Conservation (phyloP, 2,888 invertebrate species). For the Ernsta delagoae region DNA sequence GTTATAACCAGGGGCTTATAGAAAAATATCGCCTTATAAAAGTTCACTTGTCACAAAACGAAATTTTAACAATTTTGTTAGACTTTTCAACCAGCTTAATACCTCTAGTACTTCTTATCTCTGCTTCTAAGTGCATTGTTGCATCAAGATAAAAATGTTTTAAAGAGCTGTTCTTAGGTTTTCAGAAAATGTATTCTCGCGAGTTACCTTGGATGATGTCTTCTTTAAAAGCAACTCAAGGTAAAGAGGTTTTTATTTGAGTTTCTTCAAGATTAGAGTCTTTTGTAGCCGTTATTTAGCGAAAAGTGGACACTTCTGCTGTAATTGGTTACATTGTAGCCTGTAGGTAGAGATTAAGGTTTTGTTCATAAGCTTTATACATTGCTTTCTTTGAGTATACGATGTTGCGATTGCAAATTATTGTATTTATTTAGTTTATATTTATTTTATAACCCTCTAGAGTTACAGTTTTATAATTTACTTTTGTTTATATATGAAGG, state of each 20-base stretch:
- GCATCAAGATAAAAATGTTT: conserved; percentile 28
- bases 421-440: no score
- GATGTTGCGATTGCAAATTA: no score
- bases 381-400: no score
- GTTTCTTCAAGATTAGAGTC: conserved; percentile 20
- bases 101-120: conserved; percentile 24
- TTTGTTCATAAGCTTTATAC: no score
- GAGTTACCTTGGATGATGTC: conserved; percentile 21
- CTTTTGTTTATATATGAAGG: no score
- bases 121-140: conserved; percentile 31
- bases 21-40: not conserved
- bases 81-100: conserved; percentile 11
- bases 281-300: conserved; percentile 12
- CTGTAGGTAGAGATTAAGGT: not conserved
- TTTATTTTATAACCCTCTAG: no score
- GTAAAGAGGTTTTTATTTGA: conserved; percentile 24
- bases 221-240: conserved; percentile 27
- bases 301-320: conserved; percentile 14
- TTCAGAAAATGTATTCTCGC: conserved; percentile 28
- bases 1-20: no score
- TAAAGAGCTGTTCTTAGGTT: conserved; percentile 20
- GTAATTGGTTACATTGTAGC: conserved; percentile 6
- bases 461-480: no score
- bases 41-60: not conserved
- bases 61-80: conserved; percentile 3